A percentile compares a stretch with the other conserved stretches of the same genome.
phyloP scores from a whole-genome alignment of 2,888 invertebrate species.

The Saturnia japonica region DNA sequence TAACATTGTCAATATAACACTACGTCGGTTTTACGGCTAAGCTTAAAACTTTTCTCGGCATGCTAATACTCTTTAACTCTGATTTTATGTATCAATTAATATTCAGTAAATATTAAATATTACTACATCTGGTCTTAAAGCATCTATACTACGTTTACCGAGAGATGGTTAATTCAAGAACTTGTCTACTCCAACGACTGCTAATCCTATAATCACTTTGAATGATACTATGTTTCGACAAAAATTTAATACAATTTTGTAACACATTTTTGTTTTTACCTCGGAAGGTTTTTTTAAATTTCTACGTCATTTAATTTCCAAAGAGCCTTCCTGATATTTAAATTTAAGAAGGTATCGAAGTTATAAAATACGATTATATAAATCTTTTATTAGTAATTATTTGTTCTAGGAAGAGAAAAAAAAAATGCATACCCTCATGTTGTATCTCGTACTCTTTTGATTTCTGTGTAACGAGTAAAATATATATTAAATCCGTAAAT shows the following conservation, averaged over 20 bases:
- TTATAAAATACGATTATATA: neutral
- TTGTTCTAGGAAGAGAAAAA: neutral
- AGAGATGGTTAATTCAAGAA: neutral
- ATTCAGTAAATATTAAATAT: neutral
- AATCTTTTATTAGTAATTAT: neutral
- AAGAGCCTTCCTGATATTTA: neutral
- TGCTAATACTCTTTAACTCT: neutral
- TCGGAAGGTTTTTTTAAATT: neutral
- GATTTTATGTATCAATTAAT: neutral
- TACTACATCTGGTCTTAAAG: neutral
- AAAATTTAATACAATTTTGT: neutral
- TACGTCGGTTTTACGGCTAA: no score
- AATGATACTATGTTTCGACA: neutral
- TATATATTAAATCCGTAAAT: neutral
- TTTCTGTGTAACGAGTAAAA: neutral
- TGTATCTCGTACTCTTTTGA: neutral
- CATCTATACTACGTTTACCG: neutral
- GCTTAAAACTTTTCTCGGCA: no score
- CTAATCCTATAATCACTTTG: neutral
- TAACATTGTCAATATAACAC: no score
- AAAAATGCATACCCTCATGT: neutral
- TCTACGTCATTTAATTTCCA: neutral
- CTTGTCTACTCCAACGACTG: neutral
- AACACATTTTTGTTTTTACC: neutral
- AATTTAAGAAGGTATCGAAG: neutral